Evolutionary conservation across 2,113 vertebrate species (phyloP), one percentile per base, ranked within the genome.

Genomic region (Corynorhinus townsendii): DNA sequence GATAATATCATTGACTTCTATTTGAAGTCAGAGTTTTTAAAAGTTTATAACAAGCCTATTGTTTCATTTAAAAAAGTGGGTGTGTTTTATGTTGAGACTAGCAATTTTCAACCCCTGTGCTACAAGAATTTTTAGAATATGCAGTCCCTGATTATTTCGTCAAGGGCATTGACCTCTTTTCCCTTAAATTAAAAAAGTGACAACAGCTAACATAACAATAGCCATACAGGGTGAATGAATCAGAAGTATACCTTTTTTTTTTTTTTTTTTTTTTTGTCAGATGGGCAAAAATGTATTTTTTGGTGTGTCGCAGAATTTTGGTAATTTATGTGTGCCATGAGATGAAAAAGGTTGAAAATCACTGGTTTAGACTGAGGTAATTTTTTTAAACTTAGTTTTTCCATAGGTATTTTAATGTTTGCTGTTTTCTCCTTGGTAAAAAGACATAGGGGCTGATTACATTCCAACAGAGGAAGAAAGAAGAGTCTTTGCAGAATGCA

Each of bases 401-500:
- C 88, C 86, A 8, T 68, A 33, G 76, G 11, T 71, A 1, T 86
- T 82, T 89, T 88, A 59, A 97, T 85, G 3, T 24, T 85, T 92
- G 96, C 0, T 38, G 90, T 87, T 49, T 97, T 97, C 96, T 97
- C 19, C 5, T 35, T 81, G 45, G 76, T 79, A 47, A 90, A 97
- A 99, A 95, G 93, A 43, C 97, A 4, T 98, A 72, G 98, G 97
- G 20, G 81, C 88, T 40, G 96, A 97, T 56, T 99, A 99, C 68
- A 80, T 99, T 95, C 99, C 98, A 0, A 99, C 99, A 35, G 99
- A 99, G 11, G 99, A 99, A 24, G 99, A 99, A 98, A 98, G 77
- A 96, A 97, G 96, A 89, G 97, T 99, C 59, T 98, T 99, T 5
- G 98, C 45, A 91, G 99, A 99, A 95, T 99, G 99, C 97, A 98